A percentile compares a stretch with the other conserved stretches of the same genome.
Evolutionary conservation across 1,140 invertebrate genomes (phyloP).

Genomic region (Triops longicaudatus): DNA sequence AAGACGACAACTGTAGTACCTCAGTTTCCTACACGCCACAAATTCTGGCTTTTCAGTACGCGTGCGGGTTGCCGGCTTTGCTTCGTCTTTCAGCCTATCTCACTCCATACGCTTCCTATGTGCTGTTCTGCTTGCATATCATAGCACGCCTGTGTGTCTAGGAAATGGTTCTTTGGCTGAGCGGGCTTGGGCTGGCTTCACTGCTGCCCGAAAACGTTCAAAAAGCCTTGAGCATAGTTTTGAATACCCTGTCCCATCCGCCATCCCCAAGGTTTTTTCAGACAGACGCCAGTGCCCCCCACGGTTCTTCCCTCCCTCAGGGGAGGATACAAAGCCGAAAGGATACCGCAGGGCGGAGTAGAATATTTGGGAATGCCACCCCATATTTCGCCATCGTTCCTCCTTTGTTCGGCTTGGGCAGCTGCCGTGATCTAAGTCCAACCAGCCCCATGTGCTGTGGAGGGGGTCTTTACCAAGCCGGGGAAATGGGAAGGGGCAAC

Average conservation of each 20-base stretch:
- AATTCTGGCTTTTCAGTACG: neutral
- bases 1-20: neutral
- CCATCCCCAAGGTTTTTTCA: conserved; percentile 5
- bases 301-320: conserved; percentile 5
- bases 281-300: conserved; percentile 13
- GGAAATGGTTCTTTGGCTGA: neutral
- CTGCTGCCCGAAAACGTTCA: neutral
- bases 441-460: neutral
- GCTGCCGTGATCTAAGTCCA: neutral
- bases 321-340: conserved; percentile 4
- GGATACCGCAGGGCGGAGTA: conserved; percentile 5
- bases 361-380: neutral
- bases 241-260: neutral
- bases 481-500: conserved; percentile 8
- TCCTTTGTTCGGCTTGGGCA: conserved; percentile 10
- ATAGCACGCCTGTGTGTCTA: neutral
- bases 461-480: neutral
- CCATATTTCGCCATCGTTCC: neutral
- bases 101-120: neutral
- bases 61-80: neutral
- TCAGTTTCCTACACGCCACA: neutral
- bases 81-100: neutral
- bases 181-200: neutral
- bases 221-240: conserved; percentile 5
- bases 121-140: neutral